Base-by-base conservation (phyloP, 2,888 invertebrate genomes). In the Lithophane ornitopus region DNA sequence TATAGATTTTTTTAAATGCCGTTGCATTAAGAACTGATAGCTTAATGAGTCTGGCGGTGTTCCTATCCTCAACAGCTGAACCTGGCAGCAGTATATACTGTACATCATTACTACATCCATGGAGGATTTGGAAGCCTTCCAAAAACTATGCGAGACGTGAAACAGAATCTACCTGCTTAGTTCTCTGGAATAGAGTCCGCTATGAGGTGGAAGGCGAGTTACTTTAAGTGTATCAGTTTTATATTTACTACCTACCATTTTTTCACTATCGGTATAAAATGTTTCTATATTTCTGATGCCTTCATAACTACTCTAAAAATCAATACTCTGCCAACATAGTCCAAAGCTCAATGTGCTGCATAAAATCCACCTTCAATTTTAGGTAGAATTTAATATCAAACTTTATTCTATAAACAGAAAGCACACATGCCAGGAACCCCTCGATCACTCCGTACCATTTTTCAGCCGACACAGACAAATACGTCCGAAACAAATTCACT, bases 401-500 rank as follows among this genome's bases (percentile, higher is more conserved):
- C 44, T 34, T 69, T 59, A 49, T 26, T 1, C 34, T n/a, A 26
- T 6, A 41, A 61, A n/a, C n/a, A 66, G 71, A 59, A 59, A 28
- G n/a, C 34, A 34, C 19, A 52, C 41, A 59, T 22, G 28, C 70
- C 34, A 11, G 59, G 12, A 62, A 49, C 61, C 73, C 54, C 22
- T 65, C 66, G 52, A 76, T 72, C 74, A 80, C 65, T 70, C 14
- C 19, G 54, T n/a, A 61, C 70, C 28, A 68, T 73, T 78, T 87
- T 72, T 69, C 28, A 49, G 52, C 49, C 41, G 56, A 71, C 80
- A 71, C 58, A 75, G 80, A 86, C 88, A 80, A 87, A 87, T 78
- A 86, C 70, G 66, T 69, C 26, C 80, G 59, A 84, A 76, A 86
- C 70, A 84, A 75, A 87, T 84, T 86, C 85, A 87, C 84, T 87